Evolutionary conservation across 2,797 vertebrate species (phyloP).

Genomic region (Sebastes kiyomatsui): DNA sequence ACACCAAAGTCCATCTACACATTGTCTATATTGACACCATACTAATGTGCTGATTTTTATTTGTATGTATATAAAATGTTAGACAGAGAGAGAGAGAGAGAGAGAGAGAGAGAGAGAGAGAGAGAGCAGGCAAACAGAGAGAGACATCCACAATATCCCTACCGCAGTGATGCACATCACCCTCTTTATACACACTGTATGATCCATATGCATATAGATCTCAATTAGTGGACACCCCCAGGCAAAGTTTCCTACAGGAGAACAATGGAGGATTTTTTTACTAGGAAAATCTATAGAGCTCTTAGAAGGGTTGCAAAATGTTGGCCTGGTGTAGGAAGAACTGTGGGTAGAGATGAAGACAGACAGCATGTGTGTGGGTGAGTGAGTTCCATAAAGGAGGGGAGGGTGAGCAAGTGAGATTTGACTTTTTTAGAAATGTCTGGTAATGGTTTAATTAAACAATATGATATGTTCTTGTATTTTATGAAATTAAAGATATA

Average conservation of each 20-base stretch:
- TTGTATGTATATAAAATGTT: not conserved
- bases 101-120: not conserved
- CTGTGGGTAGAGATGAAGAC: constrained; percentile 51
- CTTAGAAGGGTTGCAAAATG: constrained; percentile 4
- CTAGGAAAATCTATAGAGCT: constrained; percentile 15
- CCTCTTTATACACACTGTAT: not conserved
- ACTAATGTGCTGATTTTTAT: not conserved
- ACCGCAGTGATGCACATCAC: not conserved
- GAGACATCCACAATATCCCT: not conserved
- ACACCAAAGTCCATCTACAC: not conserved
- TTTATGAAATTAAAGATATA: not conserved
- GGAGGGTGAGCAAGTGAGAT: constrained; percentile 16
- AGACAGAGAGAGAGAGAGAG: not conserved
- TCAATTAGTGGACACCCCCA: not conserved
- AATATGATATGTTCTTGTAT: not conserved
- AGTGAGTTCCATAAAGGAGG: constrained; percentile 34
- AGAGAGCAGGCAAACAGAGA: not conserved
- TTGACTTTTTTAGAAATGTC: constrained; percentile 31
- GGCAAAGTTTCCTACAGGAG: not conserved
- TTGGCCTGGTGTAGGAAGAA: constrained; percentile 36
- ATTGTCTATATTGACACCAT: not conserved
- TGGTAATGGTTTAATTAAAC: not conserved
- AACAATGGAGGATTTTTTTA: not conserved
- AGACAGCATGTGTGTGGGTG: constrained; percentile 59
- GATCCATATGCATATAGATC: not conserved